Evolutionary conservation across 2,888 invertebrate genomes (phyloP).

Genomic region (Blomia tropicalis): DNA sequence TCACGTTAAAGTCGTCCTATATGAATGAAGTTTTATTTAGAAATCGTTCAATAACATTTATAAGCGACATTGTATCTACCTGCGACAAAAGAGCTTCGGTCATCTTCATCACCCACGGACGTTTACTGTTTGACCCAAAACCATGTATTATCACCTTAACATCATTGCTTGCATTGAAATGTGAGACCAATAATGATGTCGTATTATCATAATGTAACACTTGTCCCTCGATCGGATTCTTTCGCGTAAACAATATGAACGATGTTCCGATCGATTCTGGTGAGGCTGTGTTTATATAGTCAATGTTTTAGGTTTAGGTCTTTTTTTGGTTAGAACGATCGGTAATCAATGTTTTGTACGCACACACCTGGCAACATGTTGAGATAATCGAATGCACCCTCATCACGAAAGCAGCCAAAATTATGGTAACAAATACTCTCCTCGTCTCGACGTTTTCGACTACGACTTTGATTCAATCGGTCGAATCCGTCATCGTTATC

Average conservation of each 20-base stretch:
- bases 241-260: slow-evolving; percentile 50
- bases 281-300: slow-evolving; percentile 25
- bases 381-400: slow-evolving; percentile 72
- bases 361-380: slow-evolving; percentile 61
- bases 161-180: slow-evolving; percentile 58
- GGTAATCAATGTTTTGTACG: no score
- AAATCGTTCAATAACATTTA: slow-evolving; percentile 5
- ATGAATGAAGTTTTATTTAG: slow-evolving; percentile 26
- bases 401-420: slow-evolving; percentile 77
- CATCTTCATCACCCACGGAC: slow-evolving; percentile 63
- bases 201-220: slow-evolving; percentile 33
- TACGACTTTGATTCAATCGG: neutral
- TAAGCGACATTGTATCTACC: neutral
- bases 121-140: slow-evolving; percentile 74
- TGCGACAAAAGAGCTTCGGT: slow-evolving; percentile 21
- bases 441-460: slow-evolving; percentile 7
- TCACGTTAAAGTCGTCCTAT: slow-evolving; percentile 63
- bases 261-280: slow-evolving; percentile 49
- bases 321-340: no score
- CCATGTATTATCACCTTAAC: slow-evolving; percentile 83
- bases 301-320: no score
- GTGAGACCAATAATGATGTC: slow-evolving; percentile 30
- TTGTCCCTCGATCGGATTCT: slow-evolving; percentile 32
- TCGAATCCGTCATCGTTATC: neutral
- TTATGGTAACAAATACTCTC: slow-evolving; percentile 65